Evolutionary conservation across 2,797 vertebrate genomes (phyloP).

Genomic region (Siniperca obscura): DNA sequence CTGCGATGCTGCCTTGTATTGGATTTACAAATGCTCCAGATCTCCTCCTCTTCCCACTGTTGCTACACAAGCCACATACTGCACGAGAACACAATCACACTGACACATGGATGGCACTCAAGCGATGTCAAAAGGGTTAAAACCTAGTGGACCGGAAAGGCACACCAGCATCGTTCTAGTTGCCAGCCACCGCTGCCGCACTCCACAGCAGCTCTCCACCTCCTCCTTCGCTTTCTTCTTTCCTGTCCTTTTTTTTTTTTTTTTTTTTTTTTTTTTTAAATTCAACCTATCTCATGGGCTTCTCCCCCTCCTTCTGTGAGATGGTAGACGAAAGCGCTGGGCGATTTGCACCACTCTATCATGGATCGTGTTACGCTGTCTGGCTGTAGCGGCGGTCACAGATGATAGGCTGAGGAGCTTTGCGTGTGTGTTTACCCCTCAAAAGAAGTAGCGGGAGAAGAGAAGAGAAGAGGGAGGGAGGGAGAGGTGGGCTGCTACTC

Average conservation of each 20-base stretch:
- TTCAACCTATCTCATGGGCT: conserved; percentile 81
- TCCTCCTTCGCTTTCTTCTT: conserved; percentile 58
- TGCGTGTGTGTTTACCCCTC: conserved; percentile 81
- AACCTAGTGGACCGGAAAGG: conserved; percentile 82
- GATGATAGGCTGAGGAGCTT: conserved; percentile 90
- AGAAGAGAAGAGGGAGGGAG: conserved; percentile 64
- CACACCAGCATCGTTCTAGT: conserved; percentile 79
- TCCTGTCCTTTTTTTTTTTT: conserved; percentile 20
- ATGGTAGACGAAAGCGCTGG: conserved; percentile 83
- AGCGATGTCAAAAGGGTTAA: conserved; percentile 82
- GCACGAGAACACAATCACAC: conserved; percentile 56
- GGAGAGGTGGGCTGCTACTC: conserved; percentile 68
- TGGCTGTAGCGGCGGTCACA: conserved; percentile 86
- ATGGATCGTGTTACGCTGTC: conserved; percentile 90
- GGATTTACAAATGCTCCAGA: conserved; percentile 71
- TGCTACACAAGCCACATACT: conserved; percentile 62
- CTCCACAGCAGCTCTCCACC: conserved; percentile 74
- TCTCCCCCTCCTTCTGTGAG: conserved; percentile 79
- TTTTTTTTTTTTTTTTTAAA: conserved; percentile 73
- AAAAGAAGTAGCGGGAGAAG: conserved; percentile 70
- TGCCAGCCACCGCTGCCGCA: conserved; percentile 76
- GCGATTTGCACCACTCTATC: conserved; percentile 86
- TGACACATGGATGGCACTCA: conserved; percentile 77
- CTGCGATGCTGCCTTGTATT: conserved; percentile 76
- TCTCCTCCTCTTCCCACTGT: conserved; percentile 75